Conservation (phyloP, 2,113 vertebrate species). For the Columba janthina region DNA sequence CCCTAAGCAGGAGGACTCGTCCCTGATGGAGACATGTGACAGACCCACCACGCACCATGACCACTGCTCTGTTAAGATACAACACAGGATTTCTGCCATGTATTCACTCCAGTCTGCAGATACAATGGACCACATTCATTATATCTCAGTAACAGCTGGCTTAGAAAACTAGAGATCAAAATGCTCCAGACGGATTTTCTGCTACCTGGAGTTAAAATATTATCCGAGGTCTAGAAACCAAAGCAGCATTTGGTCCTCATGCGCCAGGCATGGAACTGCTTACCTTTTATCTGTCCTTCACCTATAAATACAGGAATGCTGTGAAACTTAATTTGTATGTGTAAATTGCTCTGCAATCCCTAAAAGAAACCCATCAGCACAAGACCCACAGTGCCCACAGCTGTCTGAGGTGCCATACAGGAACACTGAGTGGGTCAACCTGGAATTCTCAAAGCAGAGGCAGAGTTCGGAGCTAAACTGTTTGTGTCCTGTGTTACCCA, state of each 20-base stretch:
- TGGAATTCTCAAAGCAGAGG: not conserved
- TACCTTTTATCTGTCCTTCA: not conserved
- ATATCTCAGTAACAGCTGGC: not conserved
- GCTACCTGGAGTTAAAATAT: not conserved
- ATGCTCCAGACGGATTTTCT: not conserved
- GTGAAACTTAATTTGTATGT: not conserved
- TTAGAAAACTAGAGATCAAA: not conserved
- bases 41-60: not conserved
- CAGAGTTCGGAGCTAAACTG: not conserved
- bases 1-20: not conserved
- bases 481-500: accelerated
- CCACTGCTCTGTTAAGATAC: not conserved
- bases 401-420: not conserved
- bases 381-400: not conserved
- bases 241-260: not conserved
- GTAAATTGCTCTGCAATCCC: not conserved
- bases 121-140: not conserved
- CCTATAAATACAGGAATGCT: not conserved
- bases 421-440: not conserved
- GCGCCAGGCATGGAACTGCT: not conserved
- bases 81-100: not conserved
- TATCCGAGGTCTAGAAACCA: not conserved
- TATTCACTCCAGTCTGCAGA: not conserved
- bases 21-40: not conserved
- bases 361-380: not conserved